phyloP scores from a whole-genome alignment of 2,888 invertebrate species.

The Sinelater perroti region DNA sequence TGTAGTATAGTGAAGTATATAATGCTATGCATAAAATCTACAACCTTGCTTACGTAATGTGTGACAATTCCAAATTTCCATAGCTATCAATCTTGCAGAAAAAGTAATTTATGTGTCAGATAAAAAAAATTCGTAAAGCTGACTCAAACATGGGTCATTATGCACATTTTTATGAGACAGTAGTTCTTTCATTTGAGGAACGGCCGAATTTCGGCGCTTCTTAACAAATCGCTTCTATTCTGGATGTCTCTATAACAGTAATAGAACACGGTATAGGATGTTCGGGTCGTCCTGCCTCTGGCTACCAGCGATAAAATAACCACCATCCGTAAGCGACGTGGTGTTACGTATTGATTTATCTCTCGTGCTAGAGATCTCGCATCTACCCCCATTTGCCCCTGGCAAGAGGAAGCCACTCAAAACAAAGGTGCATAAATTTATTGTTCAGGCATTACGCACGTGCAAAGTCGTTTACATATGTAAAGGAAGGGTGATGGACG shows the following conservation, averaged over 20 bases:
- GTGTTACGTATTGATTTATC: constrained; percentile 54
- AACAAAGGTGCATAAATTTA: constrained; percentile 54
- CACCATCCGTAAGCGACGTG: constrained; percentile 50
- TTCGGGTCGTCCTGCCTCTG: constrained; percentile 26
- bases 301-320: constrained; percentile 45
- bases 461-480: constrained; percentile 50
- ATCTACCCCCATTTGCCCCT: constrained; percentile 45
- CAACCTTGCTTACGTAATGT: too few relatives aligned
- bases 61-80: too few relatives aligned
- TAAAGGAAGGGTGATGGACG: constrained; percentile 37
- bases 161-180: too few relatives aligned
- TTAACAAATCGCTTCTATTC: constrained; percentile 24
- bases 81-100: too few relatives aligned
- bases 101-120: too few relatives aligned
- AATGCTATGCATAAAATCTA: too few relatives aligned
- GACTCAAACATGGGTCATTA: too few relatives aligned
- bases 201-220: constrained; percentile 3
- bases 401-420: constrained; percentile 51
- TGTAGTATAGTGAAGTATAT: too few relatives aligned
- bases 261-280: constrained; percentile 12
- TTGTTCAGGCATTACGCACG: constrained; percentile 50
- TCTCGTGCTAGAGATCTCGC: constrained; percentile 48
- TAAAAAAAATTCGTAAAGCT: too few relatives aligned
- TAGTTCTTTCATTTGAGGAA: constrained; percentile 1
- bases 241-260: constrained; percentile 17